These are phyloP conservation scores for Synodontis membranacea DNA, from an alignment of 2,113 vertebrate species.

Conservation along the genomic window DNA sequence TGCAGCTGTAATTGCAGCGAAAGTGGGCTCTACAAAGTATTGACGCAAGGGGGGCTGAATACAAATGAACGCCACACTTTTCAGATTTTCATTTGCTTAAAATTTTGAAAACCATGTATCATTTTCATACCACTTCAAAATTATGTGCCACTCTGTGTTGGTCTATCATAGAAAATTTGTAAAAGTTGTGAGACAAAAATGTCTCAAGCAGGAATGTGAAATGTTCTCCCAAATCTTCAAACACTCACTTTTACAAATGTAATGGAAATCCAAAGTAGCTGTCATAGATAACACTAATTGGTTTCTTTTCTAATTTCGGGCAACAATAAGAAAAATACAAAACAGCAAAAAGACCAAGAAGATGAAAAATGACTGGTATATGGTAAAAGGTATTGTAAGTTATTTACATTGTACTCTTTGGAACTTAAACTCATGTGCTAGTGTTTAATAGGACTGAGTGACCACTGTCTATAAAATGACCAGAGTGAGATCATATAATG, in stretches of 20 bases:
- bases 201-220: neutral
- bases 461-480: neutral
- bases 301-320: neutral
- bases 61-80: too few relatives aligned
- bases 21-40: too few relatives aligned
- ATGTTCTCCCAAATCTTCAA: neutral
- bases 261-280: neutral
- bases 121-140: too few relatives aligned
- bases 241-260: neutral
- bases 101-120: too few relatives aligned
- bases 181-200: neutral
- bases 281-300: neutral
- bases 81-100: too few relatives aligned
- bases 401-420: neutral
- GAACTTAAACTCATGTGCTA: neutral
- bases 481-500: neutral
- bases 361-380: neutral
- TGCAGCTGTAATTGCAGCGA: too few relatives aligned
- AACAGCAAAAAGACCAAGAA: neutral
- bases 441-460: neutral
- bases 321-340: neutral
- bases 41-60: too few relatives aligned
- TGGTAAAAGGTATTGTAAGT: too few relatives aligned
- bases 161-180: too few relatives aligned
- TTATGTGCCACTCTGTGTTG: too few relatives aligned